Conservation (phyloP, 2,797 vertebrate species). For the Sebastes elongatus region DNA sequence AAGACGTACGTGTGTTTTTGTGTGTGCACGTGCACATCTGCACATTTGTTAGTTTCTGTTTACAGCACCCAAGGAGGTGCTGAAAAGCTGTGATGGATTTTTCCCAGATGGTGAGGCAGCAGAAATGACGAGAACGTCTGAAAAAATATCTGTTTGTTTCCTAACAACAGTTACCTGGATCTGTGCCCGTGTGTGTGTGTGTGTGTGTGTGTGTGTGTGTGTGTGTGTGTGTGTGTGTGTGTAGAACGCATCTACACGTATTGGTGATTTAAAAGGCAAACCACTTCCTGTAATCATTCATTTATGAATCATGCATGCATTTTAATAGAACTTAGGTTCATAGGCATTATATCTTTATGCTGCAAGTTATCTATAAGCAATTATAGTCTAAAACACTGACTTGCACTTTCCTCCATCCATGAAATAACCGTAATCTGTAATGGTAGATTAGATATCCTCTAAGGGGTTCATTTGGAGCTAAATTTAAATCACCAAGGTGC, state of each 20-base stretch:
- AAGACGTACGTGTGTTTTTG: slow-evolving; percentile 14
- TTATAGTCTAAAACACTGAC: slow-evolving; percentile 11
- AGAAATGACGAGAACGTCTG: slow-evolving; percentile 17
- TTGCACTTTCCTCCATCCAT: slow-evolving; percentile 10
- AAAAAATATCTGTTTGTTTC: slow-evolving; percentile 26
- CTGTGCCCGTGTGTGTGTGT: background rate
- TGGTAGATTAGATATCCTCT: slow-evolving; percentile 6
- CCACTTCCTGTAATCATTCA: background rate
- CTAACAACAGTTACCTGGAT: slow-evolving; percentile 14
- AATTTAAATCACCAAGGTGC: slow-evolving; percentile 55
- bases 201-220: background rate
- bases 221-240: background rate
- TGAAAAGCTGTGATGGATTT: slow-evolving; percentile 43
- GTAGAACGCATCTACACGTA: background rate
- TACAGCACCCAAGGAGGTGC: slow-evolving; percentile 29
- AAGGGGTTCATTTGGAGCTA: slow-evolving; percentile 42
- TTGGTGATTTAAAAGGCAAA: background rate
- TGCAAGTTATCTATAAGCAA: background rate
- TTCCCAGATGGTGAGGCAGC: slow-evolving; percentile 46
- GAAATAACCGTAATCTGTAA: slow-evolving; percentile 36
- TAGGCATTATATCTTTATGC: background rate
- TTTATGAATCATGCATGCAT: background rate
- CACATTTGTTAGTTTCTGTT: slow-evolving; percentile 47
- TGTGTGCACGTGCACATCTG: background rate
- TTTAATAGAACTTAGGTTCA: background rate